Base-by-base conservation (phyloP, 2,113 vertebrate species). In the Ceuthmochares aereus region DNA sequence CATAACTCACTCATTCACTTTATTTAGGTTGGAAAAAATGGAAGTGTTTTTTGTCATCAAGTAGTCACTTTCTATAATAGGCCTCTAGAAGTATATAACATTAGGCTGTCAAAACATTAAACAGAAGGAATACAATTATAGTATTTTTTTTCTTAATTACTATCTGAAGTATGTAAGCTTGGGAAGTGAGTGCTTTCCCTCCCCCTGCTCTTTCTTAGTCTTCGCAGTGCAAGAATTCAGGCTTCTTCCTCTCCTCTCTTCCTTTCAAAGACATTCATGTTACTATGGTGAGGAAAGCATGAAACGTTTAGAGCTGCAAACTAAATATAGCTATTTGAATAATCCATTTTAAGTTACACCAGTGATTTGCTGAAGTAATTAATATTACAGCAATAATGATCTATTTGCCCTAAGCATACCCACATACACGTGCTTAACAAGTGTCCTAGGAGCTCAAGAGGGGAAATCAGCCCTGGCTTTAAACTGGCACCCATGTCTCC, bases 201-300 rank as follows among this genome's bases (percentile, higher is more conserved):
- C 4, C 36, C 10, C 27, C 5, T 0, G 8, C 29, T 58, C 22
- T 67, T 72, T 20, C 27, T 81, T 74, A 47, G 18, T 47, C 26
- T 40, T 52, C 74, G 34, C 26, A 74, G 37, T 75, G 13, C 37
- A 84, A 83, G n/a, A 91, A 92, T 87, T 87, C 36, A 66, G 83
- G n/a, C 12, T 87, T 32, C 27, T 59, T 90, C 30, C 12, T 64
- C 37, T 80, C 3, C 14, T 81, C 4, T 83, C 29, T 60, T 92
- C 34, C 26, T 62, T 84, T 86, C 47, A 77, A 87, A 90, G 30
- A 51, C 6, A 22, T 89, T 92, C 76, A 30, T 54, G 91, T 96
- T 96, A 96, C 94, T 96, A 93, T 96, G 96, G 91, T 96, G 91
- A 97, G 49, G 62, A 68, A 84, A 59, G 36, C 23, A 12, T 78